Base-by-base conservation (phyloP, 2,113 vertebrate species). In the Apteryx mantelli region DNA sequence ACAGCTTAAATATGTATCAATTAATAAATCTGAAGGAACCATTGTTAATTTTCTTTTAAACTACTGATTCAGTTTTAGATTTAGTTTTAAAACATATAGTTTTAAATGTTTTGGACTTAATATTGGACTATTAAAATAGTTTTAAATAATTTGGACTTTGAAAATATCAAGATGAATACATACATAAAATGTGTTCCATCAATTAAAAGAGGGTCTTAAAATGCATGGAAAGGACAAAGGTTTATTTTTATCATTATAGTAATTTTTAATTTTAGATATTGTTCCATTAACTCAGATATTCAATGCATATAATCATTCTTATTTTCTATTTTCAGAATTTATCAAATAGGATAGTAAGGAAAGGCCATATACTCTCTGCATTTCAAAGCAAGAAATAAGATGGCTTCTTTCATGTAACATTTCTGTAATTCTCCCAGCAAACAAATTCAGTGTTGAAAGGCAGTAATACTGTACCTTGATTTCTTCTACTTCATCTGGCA, bases 401-500 rank as follows among this genome's bases (percentile, higher is more conserved):
- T n/a, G 2, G 13, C 5, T 52, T 89, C 14, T 87, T 93, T 56
- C 65, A 60, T 10, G 24, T 69, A 75, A 61, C 25, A 65, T 28
- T 82, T 56, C 21, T 70, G 25, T 28, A 71, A 79, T 80, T 91
- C 66, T 95, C 36, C 53, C 95, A 86, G 50, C 18, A 89, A 90
- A 76, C 36, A 76, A 74, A 83, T 73, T 79, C 36, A 65, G 13
- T 79, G 75, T 40, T 88, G 76, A 96, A 97, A 98, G 94, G 80
- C 53, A 93, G 8, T 38, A 95, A 97, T 98, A 98, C 96, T 93
- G 76, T 98, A 99, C 99, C 99, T 99, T 99, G 93, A 99, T 99
- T 98, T 99, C 99, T 97, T 99, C 99, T 95, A 99, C 99, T 98
- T 99, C 99, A 13, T 99, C 99, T 82, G 99, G 99, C 94, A 99